Percentiles rank a stretch among this genome's conserved stretches.
These are phyloP conservation scores for Conistra vaccinii DNA, from an alignment of 2,888 invertebrate species.

Conservation along the genomic window DNA sequence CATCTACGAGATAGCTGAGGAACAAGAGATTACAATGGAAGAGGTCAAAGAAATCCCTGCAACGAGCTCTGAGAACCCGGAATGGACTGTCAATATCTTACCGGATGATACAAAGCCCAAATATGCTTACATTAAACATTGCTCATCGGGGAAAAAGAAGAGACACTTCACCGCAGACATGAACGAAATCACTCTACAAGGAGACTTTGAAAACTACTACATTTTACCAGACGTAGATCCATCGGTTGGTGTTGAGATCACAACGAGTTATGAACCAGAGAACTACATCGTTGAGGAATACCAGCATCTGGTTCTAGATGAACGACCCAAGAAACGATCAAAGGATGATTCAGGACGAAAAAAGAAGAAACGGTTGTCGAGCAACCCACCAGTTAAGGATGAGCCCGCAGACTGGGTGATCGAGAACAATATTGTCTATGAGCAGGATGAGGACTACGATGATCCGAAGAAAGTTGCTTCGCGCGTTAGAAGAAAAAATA, in stretches of 20 bases:
- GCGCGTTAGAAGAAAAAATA: conserved; percentile 87
- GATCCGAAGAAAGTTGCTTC: conserved; percentile 81
- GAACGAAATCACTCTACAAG: conserved; percentile 84
- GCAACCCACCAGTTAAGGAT: conserved; percentile 72
- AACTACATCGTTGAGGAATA: conserved; percentile 86
- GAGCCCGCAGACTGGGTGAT: conserved; percentile 83
- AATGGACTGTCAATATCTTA: conserved; percentile 87
- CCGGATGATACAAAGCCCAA: conserved; percentile 83
- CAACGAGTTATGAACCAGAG: conserved; percentile 86
- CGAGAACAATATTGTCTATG: conserved; percentile 80
- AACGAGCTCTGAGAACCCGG: conserved; percentile 69
- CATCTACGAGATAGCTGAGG: conserved; percentile 88
- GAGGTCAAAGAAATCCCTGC: conserved; percentile 82
- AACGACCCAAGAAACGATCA: conserved; percentile 79
- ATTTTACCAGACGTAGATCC: conserved; percentile 87
- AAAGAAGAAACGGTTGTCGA: conserved; percentile 74
- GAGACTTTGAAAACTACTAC: conserved; percentile 87
- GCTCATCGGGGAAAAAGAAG: conserved; percentile 82
- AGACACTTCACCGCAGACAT: conserved; percentile 86
- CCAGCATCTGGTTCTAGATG: conserved; percentile 82
- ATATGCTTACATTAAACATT: conserved; percentile 87
- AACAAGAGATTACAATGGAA: conserved; percentile 87
- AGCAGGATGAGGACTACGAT: conserved; percentile 83
- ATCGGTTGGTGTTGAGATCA: conserved; percentile 84
- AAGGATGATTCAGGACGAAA: conserved; percentile 76